phyloP scores from a whole-genome alignment of 2,888 invertebrate species.

The Monoplex corrugatus region DNA sequence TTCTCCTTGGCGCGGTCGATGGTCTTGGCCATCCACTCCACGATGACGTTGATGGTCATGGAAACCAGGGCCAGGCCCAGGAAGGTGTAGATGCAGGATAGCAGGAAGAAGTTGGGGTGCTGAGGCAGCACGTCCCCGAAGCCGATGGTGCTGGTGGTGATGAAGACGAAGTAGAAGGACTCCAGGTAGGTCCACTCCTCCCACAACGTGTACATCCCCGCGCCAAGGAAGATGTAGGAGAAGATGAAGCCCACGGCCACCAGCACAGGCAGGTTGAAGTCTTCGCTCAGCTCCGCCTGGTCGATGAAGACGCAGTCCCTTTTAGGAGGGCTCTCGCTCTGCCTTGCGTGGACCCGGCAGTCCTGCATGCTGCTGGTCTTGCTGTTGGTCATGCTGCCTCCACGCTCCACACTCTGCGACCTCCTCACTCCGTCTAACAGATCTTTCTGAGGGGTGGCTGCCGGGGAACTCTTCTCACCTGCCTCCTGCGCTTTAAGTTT shows the following conservation, averaged over 20 bases:
- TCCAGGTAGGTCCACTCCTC: conserved; percentile 96
- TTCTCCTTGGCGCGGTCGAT: conserved; percentile 70
- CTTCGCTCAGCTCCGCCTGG: conserved; percentile 83
- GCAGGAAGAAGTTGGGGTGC: conserved; percentile 94
- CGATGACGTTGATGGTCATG: conserved; percentile 97
- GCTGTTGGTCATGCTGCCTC: background rate
- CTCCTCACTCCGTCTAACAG: background rate
- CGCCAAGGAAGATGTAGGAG: conserved; percentile 93
- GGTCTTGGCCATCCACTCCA: conserved; percentile 72
- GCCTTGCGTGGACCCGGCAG: background rate
- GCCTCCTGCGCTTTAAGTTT: background rate
- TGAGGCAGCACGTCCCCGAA: conserved; percentile 94
- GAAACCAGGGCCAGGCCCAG: conserved; percentile 97
- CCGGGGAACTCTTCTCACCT: background rate
- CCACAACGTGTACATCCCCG: conserved; percentile 85
- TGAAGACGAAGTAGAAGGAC: conserved; percentile 97
- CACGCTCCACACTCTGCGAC: background rate
- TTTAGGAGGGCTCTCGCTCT: background rate
- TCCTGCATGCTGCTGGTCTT: conserved; percentile 4
- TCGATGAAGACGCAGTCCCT: conserved; percentile 5
- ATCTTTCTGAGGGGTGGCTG: background rate
- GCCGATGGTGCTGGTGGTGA: conserved; percentile 98
- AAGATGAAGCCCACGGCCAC: conserved; percentile 92
- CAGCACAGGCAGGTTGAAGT: conserved; percentile 96
- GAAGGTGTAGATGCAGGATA: conserved; percentile 94